Evolutionary conservation across 2,888 invertebrate species (phyloP).

Genomic region (Drosophila diplacantha): DNA sequence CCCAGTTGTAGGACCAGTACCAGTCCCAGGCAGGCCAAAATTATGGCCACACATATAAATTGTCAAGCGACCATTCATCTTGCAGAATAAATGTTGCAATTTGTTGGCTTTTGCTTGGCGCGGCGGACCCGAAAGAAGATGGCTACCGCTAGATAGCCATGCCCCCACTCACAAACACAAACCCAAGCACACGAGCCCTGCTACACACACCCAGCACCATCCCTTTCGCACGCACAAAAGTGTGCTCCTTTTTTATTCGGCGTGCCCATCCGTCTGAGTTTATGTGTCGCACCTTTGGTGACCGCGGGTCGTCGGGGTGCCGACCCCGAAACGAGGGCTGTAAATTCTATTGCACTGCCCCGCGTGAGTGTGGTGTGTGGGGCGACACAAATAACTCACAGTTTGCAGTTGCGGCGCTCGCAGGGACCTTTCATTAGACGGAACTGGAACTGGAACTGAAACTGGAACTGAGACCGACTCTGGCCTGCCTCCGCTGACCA

Average conservation of each 20-base stretch:
- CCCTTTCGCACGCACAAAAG: constrained; percentile 53
- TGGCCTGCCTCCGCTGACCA: constrained; percentile 56
- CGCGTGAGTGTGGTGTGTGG: constrained; percentile 25
- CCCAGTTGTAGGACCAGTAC: constrained; percentile 7
- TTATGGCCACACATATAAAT: constrained; percentile 73
- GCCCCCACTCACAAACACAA: constrained; percentile 6
- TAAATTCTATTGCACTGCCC: constrained; percentile 63
- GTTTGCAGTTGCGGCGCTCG: constrained; percentile 47
- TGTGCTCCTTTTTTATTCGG: constrained; percentile 50
- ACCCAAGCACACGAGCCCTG: background rate
- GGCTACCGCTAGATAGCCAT: constrained; percentile 41
- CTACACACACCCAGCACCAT: constrained; percentile 6
- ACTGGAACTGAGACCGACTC: constrained; percentile 25
- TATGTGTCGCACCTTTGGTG: constrained; percentile 61
- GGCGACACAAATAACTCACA: constrained; percentile 69
- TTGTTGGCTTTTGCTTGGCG: constrained; percentile 70
- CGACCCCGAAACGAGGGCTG: constrained; percentile 44
- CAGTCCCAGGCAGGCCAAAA: constrained; percentile 48
- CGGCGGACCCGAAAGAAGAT: constrained; percentile 41
- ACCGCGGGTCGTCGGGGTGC: constrained; percentile 39
- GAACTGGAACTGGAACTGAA: constrained; percentile 32
- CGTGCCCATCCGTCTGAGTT: constrained; percentile 37
- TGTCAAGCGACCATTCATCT: constrained; percentile 76
- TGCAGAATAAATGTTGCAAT: constrained; percentile 77
- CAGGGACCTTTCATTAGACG: constrained; percentile 59